A percentile compares a stretch with the other conserved stretches of the same genome.
These are phyloP conservation scores for Procambarus virginalis DNA, from an alignment of 1,140 invertebrate genomes.

Conservation along the genomic window DNA sequence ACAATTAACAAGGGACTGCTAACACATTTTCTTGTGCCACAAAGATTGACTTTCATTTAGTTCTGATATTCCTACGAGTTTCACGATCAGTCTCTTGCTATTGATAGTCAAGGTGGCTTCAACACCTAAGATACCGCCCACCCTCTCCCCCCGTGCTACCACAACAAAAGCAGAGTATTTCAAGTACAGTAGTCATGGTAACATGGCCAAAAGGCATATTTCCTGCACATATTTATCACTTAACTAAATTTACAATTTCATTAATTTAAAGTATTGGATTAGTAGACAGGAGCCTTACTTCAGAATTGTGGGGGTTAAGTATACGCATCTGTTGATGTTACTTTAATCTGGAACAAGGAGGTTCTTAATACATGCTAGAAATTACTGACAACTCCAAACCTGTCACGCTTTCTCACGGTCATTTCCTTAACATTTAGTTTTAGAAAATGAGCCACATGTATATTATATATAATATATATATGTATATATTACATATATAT, in stretches of 20 bases:
- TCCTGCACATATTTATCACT: not conserved
- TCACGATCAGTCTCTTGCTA: not conserved
- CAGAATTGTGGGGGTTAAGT: slow-evolving; percentile 16
- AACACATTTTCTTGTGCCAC: not conserved
- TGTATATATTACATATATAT: too few species aligned
- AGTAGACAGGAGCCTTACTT: slow-evolving; percentile 14
- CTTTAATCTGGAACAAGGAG: slow-evolving; percentile 14
- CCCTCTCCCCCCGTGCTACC: slow-evolving; percentile 24
- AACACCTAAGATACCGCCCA: slow-evolving; percentile 14
- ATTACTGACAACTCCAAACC: not conserved
- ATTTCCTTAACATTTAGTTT: not conserved
- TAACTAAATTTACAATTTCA: slow-evolving; percentile 11
- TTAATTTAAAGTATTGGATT: slow-evolving; percentile 10
- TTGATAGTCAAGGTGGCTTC: not conserved
- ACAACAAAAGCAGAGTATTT: slow-evolving; percentile 1
- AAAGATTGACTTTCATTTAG: not conserved
- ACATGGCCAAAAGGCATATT: slow-evolving; percentile 18
- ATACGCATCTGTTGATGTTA: not conserved
- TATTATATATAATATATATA: not conserved
- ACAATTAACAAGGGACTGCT: not conserved
- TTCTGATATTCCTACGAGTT: not conserved
- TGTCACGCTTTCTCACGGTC: not conserved
- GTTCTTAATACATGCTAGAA: not conserved
- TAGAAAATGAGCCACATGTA: not conserved
- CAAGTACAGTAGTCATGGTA: slow-evolving; percentile 6